Evolutionary conservation across 2,888 invertebrate species (phyloP), one percentile per base, ranked within the genome.

Genomic region (Apocheima hispidaria): DNA sequence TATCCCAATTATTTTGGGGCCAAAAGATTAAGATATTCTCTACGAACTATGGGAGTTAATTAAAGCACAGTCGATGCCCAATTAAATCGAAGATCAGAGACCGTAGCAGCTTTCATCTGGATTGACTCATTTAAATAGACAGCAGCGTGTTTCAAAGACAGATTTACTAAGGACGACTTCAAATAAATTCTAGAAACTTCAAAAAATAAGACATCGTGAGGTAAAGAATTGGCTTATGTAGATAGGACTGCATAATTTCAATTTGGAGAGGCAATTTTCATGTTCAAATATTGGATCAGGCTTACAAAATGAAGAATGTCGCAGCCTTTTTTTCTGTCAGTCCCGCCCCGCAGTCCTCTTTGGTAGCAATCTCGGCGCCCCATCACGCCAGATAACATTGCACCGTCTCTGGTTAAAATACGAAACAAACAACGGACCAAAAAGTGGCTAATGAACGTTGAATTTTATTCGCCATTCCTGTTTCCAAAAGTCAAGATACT

Each of bases 301-400:
- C 21, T 33, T 16, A 30, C 40, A 38, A 40, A 35, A 43, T 26
- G 54, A 50, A 43, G 36, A 44, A 36, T 50, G 16, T 28, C 18
- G 23, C 18, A 14, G 38, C 28, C 16, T 76, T 79, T 80, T 83
- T 78, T 84, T 84, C 84, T 79, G 75, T 77, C 87, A 76, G 74
- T 89, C 84, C 78, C 49, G 50, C 58, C 84, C 77, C 41, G 52
- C 54, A 67, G 78, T 70, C 79, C 81, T 84, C 79, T 77, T 70
- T 70, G 70, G 75, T 74, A 80, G 83, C 87, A 91, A 90, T 90
- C 90, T 88, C 83, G 69, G 76, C 82, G 79, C 83, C 83, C 86
- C 84, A 87, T 88, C 83, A 77, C 73, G 73, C 73, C 75, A 79
- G 79, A 87, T 84, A 81, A 79, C 81, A 79, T 80, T 77, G 82